Percentiles rank a stretch among this genome's conserved stretches.
phyloP scores from a whole-genome alignment of 1,140 invertebrate species.

The Drosophila chauvacae region DNA sequence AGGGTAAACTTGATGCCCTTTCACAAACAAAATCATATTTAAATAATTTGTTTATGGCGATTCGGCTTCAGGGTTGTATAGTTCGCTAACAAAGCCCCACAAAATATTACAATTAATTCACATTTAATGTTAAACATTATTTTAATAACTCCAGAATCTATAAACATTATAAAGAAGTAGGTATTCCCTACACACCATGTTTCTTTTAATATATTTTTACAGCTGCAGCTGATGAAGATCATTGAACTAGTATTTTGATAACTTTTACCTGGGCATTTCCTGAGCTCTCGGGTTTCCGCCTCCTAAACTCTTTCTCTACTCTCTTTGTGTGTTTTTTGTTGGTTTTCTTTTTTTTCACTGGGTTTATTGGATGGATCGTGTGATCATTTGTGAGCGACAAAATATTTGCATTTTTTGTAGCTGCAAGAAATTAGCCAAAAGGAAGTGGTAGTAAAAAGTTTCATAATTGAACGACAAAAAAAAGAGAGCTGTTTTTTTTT shows the following conservation, averaged over 20 bases:
- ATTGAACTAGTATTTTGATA: conserved; percentile 43
- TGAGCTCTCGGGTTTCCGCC: conserved; percentile 45
- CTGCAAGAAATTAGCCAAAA: conserved; percentile 30
- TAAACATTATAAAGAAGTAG: not conserved
- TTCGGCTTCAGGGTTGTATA: too few relatives aligned
- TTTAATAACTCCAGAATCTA: not conserved
- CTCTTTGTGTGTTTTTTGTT: conserved; percentile 1
- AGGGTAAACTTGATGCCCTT: not conserved
- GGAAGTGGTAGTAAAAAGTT: conserved; percentile 31
- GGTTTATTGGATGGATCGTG: conserved; percentile 25
- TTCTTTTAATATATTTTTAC: not conserved
- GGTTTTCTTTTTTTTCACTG: not conserved
- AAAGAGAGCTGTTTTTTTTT: not conserved
- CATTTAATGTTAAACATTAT: not conserved
- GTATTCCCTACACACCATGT: not conserved
- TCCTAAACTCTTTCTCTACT: conserved; percentile 34
- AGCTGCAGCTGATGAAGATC: conserved; percentile 25
- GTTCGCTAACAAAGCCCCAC: too few relatives aligned
- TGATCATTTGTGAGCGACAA: conserved; percentile 32
- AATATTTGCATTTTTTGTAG: conserved; percentile 37
- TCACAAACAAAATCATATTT: not conserved
- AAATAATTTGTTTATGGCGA: not conserved
- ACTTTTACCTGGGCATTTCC: conserved; percentile 45
- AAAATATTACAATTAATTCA: too few relatives aligned
- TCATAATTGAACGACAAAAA: conserved; percentile 13